Evolutionary conservation across 2,797 vertebrate species (phyloP).

Genomic region (Chromis chromis): DNA sequence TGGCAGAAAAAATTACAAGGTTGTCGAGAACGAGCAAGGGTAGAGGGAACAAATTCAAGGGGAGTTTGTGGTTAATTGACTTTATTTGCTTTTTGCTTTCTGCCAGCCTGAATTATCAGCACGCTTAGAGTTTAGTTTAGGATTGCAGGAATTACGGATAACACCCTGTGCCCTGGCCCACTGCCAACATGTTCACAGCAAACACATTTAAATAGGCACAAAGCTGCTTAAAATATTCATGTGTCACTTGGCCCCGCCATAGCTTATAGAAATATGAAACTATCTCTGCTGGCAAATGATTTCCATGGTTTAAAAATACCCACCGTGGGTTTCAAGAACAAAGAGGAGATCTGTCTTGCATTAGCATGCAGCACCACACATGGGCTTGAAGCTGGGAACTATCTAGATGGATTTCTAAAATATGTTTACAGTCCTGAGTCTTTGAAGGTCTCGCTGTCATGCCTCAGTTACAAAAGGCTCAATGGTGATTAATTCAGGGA

Average conservation of each 20-base stretch:
- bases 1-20: conserved; percentile 51
- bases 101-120: conserved; percentile 87
- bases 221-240: conserved; percentile 96
- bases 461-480: conserved; percentile 71
- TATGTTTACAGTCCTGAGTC: conserved; percentile 76
- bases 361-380: conserved; percentile 79
- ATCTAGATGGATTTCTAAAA: conserved; percentile 78
- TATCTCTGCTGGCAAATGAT: conserved; percentile 86
- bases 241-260: conserved; percentile 84
- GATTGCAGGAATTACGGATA: conserved; percentile 89
- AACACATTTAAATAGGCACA: conserved; percentile 94
- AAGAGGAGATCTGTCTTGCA: conserved; percentile 79
- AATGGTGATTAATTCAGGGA: conserved; percentile 67
- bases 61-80: conserved; percentile 87
- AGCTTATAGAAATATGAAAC: conserved; percentile 92
- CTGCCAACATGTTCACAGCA: conserved; percentile 88
- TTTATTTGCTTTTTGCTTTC: conserved; percentile 89
- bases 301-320: conserved; percentile 87
- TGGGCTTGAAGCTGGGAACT: conserved; percentile 63
- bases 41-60: conserved; percentile 86
- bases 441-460: conserved; percentile 78
- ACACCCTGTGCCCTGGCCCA: conserved; percentile 86
- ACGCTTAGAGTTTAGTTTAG: conserved; percentile 87
- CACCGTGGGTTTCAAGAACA: conserved; percentile 86
- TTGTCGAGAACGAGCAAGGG: conserved; percentile 58